Evolutionary conservation across 2,888 invertebrate species (phyloP).

Genomic region (Pandemis cinnamomeana): DNA sequence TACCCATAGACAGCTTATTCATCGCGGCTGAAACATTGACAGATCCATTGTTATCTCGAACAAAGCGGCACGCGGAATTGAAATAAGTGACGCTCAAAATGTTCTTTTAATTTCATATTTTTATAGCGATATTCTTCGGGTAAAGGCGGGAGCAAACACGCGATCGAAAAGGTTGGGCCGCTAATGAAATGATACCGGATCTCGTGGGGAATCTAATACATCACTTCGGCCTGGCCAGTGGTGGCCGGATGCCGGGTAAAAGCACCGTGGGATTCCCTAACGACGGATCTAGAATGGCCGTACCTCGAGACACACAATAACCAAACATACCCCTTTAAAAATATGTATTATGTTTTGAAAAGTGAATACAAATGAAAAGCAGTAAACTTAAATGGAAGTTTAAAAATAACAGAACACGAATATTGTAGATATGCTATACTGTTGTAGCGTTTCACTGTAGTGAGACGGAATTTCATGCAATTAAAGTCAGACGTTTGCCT

Average conservation of each 20-base stretch:
- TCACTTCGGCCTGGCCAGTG: conserved; percentile 21
- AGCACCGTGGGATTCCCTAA: conserved; percentile 25
- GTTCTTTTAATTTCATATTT: conserved; percentile 25
- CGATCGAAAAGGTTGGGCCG: conserved; percentile 1
- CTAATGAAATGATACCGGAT: conserved; percentile 21
- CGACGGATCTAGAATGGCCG: conserved; percentile 28
- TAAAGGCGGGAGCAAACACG: neutral
- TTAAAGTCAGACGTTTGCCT: conserved; percentile 6
- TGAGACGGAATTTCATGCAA: neutral
- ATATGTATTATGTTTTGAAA: neutral
- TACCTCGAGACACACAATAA: neutral
- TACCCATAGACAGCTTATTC: conserved; percentile 47
- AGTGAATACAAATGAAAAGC: neutral
- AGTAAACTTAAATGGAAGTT: neutral
- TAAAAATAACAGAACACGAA: neutral
- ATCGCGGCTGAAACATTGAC: conserved; percentile 78
- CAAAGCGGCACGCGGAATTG: conserved; percentile 69
- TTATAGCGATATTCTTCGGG: conserved; percentile 7
- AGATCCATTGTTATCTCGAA: conserved; percentile 75
- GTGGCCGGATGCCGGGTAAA: conserved; percentile 30
- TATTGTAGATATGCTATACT: too few species aligned
- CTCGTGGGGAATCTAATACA: conserved; percentile 21
- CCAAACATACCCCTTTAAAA: neutral
- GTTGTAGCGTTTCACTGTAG: neutral
- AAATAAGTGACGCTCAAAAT: conserved; percentile 48